Conservation (phyloP, 2,113 vertebrate genomes). For the Naja naja region DNA sequence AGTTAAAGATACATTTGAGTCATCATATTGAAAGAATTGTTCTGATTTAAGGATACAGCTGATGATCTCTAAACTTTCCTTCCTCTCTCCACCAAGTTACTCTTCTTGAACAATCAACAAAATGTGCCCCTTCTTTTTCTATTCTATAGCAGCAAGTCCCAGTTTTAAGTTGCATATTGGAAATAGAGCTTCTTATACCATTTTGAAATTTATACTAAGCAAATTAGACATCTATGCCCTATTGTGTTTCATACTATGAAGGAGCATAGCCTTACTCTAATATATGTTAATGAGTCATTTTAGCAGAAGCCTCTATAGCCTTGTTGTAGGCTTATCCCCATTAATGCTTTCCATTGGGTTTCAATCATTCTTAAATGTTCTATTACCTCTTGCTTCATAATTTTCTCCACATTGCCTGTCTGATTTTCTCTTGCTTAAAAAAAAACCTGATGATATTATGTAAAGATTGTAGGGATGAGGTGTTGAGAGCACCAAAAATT, state of each 20-base stretch:
- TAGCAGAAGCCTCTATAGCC: background rate
- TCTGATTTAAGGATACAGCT: background rate
- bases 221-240: background rate
- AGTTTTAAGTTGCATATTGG: background rate
- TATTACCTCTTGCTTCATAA: background rate
- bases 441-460: background rate
- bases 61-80: background rate
- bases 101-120: background rate
- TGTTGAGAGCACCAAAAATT: no score
- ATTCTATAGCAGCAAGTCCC: background rate
- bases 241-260: background rate
- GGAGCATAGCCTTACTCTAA: background rate
- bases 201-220: background rate
- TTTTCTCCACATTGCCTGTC: background rate
- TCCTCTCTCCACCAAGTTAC: background rate
- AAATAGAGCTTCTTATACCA: background rate
- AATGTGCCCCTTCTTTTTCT: background rate
- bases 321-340: background rate
- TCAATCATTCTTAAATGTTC: background rate
- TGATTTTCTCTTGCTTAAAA: background rate
- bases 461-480: background rate
- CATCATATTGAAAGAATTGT: background rate
- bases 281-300: background rate
- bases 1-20: background rate
- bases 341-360: background rate